Conservation (phyloP, 1,140 invertebrate species). For the Hypothenemus hampei region DNA sequence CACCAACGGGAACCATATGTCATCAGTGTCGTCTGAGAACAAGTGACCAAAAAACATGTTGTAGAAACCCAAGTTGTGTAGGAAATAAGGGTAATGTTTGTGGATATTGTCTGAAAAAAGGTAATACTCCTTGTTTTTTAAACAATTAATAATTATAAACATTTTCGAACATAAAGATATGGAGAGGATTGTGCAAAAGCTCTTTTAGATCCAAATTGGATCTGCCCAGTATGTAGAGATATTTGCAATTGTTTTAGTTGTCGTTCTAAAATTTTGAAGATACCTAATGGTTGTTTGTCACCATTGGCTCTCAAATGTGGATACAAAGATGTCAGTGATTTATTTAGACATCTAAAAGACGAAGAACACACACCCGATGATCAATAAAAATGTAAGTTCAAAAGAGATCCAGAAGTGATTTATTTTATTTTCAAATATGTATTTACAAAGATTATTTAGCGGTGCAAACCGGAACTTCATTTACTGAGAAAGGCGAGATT, state of each 20-base stretch:
- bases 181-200: conserved; percentile 46
- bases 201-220: conserved; percentile 48
- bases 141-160: neutral
- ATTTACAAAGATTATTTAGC: no score
- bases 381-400: neutral
- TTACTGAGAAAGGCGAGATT: no score
- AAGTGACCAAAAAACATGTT: conserved; percentile 48
- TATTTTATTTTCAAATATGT: neutral
- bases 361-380: conserved; percentile 15
- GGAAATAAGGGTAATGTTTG: conserved; percentile 50
- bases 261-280: conserved; percentile 44
- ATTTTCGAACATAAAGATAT: conserved; percentile 35
- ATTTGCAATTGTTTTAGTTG: conserved; percentile 51
- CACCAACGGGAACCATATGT: conserved; percentile 42
- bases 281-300: conserved; percentile 47
- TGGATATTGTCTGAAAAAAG: conserved; percentile 47
- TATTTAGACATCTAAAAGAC: conserved; percentile 27
- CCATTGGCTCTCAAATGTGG: conserved; percentile 42
- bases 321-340: conserved; percentile 38
- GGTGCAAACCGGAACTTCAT: no score
- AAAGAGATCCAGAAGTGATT: conserved; percentile 6
- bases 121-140: conserved; percentile 2
- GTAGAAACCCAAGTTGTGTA: conserved; percentile 45
- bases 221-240: conserved; percentile 48
- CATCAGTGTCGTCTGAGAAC: conserved; percentile 52